These are phyloP conservation scores for Dromococcyx pavoninus DNA, from an alignment of 2,797 vertebrate genomes.

Conservation along the genomic window DNA sequence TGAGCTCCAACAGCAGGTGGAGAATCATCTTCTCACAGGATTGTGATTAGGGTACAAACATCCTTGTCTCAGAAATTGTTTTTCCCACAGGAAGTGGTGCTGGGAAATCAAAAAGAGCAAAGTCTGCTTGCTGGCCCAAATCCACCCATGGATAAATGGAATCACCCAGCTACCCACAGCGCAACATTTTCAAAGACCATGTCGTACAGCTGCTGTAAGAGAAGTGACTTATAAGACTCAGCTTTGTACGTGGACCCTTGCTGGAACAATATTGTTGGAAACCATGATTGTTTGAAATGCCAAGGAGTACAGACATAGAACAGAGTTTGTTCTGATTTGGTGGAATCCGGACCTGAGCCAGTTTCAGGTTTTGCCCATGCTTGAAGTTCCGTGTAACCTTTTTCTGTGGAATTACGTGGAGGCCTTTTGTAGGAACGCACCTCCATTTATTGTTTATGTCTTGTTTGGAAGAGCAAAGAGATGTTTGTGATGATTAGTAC, in stretches of 20 bases:
- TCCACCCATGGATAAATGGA: background rate
- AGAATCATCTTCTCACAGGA: constrained; percentile 39
- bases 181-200: background rate
- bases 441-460: background rate
- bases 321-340: background rate
- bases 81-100: constrained; percentile 8
- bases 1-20: background rate
- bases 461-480: background rate
- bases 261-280: background rate
- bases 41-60: constrained; percentile 27
- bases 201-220: background rate
- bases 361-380: background rate
- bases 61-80: constrained; percentile 25
- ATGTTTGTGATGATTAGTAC: background rate
- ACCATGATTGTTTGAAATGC: background rate
- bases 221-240: background rate
- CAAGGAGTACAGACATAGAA: background rate
- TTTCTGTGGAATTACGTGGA: background rate
- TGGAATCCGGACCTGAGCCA: background rate
- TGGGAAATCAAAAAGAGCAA: background rate
- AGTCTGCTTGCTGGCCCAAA: background rate
- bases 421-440: background rate
- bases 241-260: background rate
- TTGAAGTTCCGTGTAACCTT: background rate
- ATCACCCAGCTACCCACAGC: background rate